These are phyloP conservation scores for Zeugodacus cucurbitae DNA, from an alignment of 1,140 invertebrate species.

Conservation along the genomic window DNA sequence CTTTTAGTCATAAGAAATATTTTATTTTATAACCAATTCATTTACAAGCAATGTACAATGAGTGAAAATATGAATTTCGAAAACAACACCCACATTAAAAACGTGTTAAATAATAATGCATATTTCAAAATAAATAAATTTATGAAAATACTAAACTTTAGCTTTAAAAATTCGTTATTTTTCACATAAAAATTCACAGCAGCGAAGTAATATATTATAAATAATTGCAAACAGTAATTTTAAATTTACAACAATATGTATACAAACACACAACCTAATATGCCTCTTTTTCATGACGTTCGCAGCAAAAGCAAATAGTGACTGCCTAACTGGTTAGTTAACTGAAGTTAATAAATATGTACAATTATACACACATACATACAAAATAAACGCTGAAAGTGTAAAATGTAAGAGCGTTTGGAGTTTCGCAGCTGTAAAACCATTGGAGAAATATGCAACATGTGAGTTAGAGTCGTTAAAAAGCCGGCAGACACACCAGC, in stretches of 20 bases:
- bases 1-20: no score
- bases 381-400: background rate
- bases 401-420: background rate
- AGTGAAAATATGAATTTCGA: background rate
- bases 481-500: background rate
- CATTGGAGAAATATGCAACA: background rate
- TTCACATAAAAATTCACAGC: background rate
- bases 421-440: background rate
- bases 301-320: background rate
- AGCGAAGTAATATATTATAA: background rate
- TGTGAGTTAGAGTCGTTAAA: background rate
- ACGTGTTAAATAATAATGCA: background rate
- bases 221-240: background rate
- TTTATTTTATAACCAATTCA: no score
- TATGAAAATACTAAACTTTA: no score
- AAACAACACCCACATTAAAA: background rate
- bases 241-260: background rate
- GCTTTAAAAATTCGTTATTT: background rate
- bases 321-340: conserved; percentile 7
- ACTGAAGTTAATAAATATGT: background rate
- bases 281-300: background rate
- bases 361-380: background rate
- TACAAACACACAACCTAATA: background rate
- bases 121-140: background rate
- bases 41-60: no score